Percentiles rank a stretch among this genome's conserved stretches.
phyloP scores from a whole-genome alignment of 2,797 vertebrate genomes.

The Rousettus madagascariensis region DNA sequence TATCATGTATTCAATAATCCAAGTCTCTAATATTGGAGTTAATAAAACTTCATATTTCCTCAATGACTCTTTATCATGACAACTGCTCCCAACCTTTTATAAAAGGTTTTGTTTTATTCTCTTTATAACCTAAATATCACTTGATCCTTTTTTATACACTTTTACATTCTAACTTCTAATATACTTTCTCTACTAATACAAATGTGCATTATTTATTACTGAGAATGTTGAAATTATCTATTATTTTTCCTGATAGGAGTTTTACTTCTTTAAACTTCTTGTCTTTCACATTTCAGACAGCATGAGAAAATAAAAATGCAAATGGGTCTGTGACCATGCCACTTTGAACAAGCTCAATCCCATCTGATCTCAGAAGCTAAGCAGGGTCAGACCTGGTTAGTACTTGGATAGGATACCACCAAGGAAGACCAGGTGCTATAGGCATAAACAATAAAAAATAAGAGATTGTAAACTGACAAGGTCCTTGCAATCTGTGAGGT shows the following conservation, averaged over 20 bases:
- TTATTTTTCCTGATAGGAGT: background rate
- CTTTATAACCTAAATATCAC: background rate
- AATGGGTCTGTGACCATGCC: background rate
- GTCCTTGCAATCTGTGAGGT: too few relatives aligned
- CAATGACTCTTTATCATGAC: background rate
- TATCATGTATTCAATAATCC: rapidly evolving
- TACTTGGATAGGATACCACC: too few relatives aligned
- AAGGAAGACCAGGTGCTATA: too few relatives aligned
- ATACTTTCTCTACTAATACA: background rate
- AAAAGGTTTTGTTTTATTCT: background rate
- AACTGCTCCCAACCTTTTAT: background rate
- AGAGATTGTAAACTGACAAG: too few relatives aligned
- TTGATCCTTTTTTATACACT: background rate
- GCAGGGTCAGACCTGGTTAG: too few relatives aligned
- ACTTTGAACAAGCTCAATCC: too few relatives aligned
- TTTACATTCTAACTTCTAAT: background rate
- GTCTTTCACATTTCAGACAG: background rate
- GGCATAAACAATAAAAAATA: too few relatives aligned
- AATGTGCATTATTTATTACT: background rate
- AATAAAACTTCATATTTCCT: background rate
- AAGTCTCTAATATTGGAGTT: background rate
- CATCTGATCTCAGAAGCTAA: too few relatives aligned
- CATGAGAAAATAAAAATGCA: background rate
- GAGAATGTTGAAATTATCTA: background rate
- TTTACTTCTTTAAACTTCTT: background rate